phyloP scores from a whole-genome alignment of 2,113 vertebrate genomes.

The Oxyruncus cristatus region DNA sequence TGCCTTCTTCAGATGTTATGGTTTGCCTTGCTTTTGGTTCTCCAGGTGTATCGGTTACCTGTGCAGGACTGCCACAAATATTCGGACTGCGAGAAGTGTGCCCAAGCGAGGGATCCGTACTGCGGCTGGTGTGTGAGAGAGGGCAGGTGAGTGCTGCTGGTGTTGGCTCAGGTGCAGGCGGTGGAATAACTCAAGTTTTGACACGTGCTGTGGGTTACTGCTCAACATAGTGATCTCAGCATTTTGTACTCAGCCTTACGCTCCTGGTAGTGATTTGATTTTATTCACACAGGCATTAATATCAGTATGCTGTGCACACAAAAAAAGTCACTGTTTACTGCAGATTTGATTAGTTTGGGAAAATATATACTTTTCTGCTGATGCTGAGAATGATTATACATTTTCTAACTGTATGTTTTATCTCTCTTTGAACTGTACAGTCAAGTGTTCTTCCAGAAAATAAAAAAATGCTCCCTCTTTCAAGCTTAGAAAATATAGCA shows the following conservation, averaged over 20 bases:
- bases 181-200: neutral
- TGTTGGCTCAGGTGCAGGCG: neutral
- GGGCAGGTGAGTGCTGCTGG: conserved; percentile 75
- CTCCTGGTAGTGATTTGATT: neutral
- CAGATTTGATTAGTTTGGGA: neutral
- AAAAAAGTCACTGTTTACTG: neutral
- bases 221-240: rapidly evolving
- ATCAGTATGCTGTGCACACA: neutral
- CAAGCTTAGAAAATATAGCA: neutral
- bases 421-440: neutral
- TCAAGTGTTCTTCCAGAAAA: neutral
- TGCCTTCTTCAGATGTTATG: neutral
- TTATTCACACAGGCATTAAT: neutral
- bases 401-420: neutral
- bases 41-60: conserved; percentile 78
- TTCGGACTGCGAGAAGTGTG: conserved; percentile 79
- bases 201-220: neutral
- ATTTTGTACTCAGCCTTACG: neutral
- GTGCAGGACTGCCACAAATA: conserved; percentile 88
- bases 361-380: neutral
- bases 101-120: conserved; percentile 84
- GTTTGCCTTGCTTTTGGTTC: neutral
- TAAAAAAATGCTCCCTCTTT: neutral
- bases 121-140: conserved; percentile 95
- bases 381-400: neutral